Base-by-base conservation (phyloP, 2,888 invertebrate species). In the Ophraella communa region DNA sequence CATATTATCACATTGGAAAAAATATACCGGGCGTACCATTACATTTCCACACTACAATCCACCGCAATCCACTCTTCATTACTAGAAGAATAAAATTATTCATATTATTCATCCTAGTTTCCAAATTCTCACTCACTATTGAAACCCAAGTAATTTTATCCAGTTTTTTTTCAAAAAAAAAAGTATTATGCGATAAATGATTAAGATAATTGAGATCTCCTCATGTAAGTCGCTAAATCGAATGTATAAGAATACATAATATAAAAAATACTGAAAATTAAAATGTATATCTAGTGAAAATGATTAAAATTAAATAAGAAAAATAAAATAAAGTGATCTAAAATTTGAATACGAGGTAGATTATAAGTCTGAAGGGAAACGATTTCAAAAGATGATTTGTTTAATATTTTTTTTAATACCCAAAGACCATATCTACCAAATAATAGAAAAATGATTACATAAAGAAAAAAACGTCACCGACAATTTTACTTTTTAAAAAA, bases 161-260 rank as follows among this genome's bases (percentile, higher is more conserved):
- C 30, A 30, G 30, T 30, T 30, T 8, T 30, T 30, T 30, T 27
- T 11, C 11, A 30, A 10, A 30, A 30, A 30, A 30, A n/a, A n/a
- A n/a, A n/a, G n/a, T n/a, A 30, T 30, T 30, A 30, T 30, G 11
- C 8, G 10, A 11, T 30, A 30, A 39, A 30, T 30, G 11, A 24
- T 24, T n/a, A 35, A 17, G 17, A 39, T 39, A 8, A 39, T 39
- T 39, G 39, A 39, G 39, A 39, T 39, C 39, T 14, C 17, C 39
- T 39, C 39, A 7, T 17, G 11, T 30, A 7, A 14, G 35, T 33
- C 33, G 17, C 17, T 2, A 17, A 21, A 56, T 54, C 21, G 27
- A 64, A 64, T 64, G 47, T 49, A 59, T 44, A 60, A 60, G 47
- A 49, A 44, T 53, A 47, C 44, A 64, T 60, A 56, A 45, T 55